phyloP scores from a whole-genome alignment of 2,888 invertebrate genomes.

The Geophilus truncorum region DNA sequence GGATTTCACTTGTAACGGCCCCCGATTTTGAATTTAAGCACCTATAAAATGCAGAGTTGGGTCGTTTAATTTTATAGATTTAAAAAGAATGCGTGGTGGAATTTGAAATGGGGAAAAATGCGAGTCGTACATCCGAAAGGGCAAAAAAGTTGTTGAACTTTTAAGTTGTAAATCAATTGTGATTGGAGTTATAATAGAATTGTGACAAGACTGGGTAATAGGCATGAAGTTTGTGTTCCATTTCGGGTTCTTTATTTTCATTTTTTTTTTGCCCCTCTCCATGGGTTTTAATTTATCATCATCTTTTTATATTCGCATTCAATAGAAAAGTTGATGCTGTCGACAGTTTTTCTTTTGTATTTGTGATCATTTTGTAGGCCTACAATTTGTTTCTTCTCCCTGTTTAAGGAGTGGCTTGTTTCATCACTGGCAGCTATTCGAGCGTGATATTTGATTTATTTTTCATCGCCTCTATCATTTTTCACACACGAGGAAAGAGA shows the following conservation, averaged over 20 bases:
- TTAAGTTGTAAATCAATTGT: slow-evolving; percentile 16
- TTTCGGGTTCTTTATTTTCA: background rate
- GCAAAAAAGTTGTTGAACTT: slow-evolving; percentile 7
- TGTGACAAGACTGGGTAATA: slow-evolving; percentile 12
- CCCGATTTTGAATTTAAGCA: too few species aligned
- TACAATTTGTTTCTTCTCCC: slow-evolving; percentile 25
- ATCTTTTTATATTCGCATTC: background rate
- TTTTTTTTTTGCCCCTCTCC: background rate
- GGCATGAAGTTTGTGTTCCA: background rate
- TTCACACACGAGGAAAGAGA: background rate
- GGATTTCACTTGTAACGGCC: too few species aligned
- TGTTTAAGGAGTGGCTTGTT: slow-evolving; percentile 16
- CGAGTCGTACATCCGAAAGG: background rate
- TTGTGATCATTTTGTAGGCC: slow-evolving; percentile 21
- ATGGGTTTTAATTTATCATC: slow-evolving; percentile 3
- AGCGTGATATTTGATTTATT: slow-evolving; percentile 12
- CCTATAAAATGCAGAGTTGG: background rate
- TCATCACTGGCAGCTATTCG: slow-evolving; percentile 12
- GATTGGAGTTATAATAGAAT: slow-evolving; percentile 17
- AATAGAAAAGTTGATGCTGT: slow-evolving; percentile 2
- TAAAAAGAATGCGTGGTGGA: background rate
- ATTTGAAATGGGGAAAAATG: background rate
- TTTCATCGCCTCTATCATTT: slow-evolving; percentile 27
- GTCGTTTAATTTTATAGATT: background rate
- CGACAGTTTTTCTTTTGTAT: slow-evolving; percentile 22